Evolutionary conservation across 2,797 vertebrate genomes (phyloP).

Genomic region (Sparidentex hasta): DNA sequence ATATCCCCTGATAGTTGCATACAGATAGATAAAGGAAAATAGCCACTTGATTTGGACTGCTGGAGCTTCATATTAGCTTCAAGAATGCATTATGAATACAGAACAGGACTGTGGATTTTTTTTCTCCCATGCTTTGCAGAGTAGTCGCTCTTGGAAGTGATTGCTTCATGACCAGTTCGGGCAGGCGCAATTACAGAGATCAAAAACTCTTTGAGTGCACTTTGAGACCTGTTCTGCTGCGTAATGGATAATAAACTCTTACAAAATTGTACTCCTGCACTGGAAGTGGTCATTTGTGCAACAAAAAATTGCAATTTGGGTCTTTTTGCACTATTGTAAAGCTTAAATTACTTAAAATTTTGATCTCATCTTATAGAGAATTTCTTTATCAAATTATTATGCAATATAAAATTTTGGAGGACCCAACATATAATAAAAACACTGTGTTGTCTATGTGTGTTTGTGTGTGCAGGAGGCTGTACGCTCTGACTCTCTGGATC

Average conservation of each 20-base stretch:
- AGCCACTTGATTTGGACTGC: background rate
- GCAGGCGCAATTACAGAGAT: background rate
- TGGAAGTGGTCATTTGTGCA: background rate
- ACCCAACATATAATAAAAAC: background rate
- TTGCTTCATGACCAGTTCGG: background rate
- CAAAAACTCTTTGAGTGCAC: background rate
- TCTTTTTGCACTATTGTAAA: background rate
- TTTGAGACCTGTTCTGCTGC: background rate
- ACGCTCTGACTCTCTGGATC: constrained; percentile 78
- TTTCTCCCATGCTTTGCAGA: background rate
- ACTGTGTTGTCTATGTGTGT: background rate
- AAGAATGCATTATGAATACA: background rate
- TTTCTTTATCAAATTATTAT: background rate
- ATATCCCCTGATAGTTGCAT: background rate
- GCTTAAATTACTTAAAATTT: background rate
- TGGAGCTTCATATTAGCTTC: background rate
- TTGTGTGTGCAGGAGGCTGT: constrained; percentile 75
- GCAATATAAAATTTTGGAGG: background rate
- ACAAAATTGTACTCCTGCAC: background rate
- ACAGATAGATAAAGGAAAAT: background rate
- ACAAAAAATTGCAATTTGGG: background rate
- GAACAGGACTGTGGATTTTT: background rate
- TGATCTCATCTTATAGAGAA: background rate
- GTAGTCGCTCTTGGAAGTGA: background rate
- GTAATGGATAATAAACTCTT: background rate